phyloP scores from a whole-genome alignment of 2,113 vertebrate species.

The Poeciliopsis occidentalis region DNA sequence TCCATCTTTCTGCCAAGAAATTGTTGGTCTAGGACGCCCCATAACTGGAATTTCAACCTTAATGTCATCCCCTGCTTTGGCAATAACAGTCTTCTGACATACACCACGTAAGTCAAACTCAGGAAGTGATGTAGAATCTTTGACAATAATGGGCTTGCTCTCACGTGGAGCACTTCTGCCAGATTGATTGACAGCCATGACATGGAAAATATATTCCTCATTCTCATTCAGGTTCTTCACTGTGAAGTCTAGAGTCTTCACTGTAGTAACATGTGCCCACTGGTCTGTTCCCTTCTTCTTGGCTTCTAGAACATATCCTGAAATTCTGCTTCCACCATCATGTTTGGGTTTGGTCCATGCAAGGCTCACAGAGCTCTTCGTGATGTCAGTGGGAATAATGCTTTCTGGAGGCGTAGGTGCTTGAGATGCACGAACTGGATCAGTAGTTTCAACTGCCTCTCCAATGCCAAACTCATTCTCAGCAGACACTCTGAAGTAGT shows the following conservation, averaged over 20 bases:
- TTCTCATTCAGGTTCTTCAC: constrained; percentile 94
- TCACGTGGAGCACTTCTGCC: constrained; percentile 93
- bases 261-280: constrained; percentile 91
- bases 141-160: constrained; percentile 89
- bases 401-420: constrained; percentile 91
- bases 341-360: constrained; percentile 96
- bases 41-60: constrained; percentile 96
- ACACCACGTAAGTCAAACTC: constrained; percentile 93
- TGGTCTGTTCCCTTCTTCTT: constrained; percentile 93
- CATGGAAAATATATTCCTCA: constrained; percentile 94
- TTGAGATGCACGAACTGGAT: constrained; percentile 93
- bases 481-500: constrained; percentile 96
- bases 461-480: constrained; percentile 98
- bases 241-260: constrained; percentile 89
- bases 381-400: constrained; percentile 92
- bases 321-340: constrained; percentile 95
- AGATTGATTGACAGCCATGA: constrained; percentile 95
- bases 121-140: constrained; percentile 89
- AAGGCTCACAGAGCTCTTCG: constrained; percentile 89
- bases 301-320: constrained; percentile 95
- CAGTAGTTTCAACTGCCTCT: constrained; percentile 90
- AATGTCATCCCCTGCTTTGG: constrained; percentile 93
- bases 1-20: constrained; percentile 96
- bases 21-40: constrained; percentile 90
- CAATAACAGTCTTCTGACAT: constrained; percentile 94